Evolutionary conservation across 2,888 invertebrate genomes (phyloP).

Genomic region (Lycia hirtaria): DNA sequence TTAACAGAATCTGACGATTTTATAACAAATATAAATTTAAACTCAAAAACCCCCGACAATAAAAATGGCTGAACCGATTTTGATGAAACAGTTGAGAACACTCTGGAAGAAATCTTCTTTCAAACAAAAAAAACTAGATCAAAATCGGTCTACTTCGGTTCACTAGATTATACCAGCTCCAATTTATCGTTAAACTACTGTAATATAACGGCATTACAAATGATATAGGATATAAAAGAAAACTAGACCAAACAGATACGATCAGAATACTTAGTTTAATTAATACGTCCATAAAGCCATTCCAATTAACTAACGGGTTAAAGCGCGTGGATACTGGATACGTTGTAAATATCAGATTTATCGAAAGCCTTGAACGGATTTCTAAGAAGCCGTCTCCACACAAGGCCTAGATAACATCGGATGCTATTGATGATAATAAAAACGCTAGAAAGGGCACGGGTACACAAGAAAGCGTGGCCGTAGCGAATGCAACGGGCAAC

Average conservation of each 20-base stretch:
- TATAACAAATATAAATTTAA: no score
- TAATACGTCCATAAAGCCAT: constrained; percentile 5
- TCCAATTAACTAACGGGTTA: constrained; percentile 12
- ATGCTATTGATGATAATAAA: constrained; percentile 4
- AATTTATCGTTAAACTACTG: background rate
- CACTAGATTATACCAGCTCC: no score
- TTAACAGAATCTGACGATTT: no score
- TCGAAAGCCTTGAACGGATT: background rate
- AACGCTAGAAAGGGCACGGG: constrained; percentile 41
- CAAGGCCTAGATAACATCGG: constrained; percentile 9
- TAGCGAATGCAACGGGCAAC: constrained; percentile 39
- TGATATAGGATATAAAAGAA: constrained; percentile 5
- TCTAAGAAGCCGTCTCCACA: constrained; percentile 3
- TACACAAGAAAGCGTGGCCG: constrained; percentile 51
- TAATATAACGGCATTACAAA: background rate
- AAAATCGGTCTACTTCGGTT: no score
- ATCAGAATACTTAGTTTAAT: constrained; percentile 8
- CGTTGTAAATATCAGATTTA: background rate
- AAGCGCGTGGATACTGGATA: background rate
- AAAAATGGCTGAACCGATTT: no score
- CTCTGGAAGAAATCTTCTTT: no score
- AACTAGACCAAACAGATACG: constrained; percentile 9
- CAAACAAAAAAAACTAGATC: no score
- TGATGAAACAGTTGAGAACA: no score
- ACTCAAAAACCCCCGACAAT: no score